Percentiles rank a stretch among this genome's conserved stretches.
Evolutionary conservation across 2,888 invertebrate genomes (phyloP).

Genomic region (Apodemia duryi): DNA sequence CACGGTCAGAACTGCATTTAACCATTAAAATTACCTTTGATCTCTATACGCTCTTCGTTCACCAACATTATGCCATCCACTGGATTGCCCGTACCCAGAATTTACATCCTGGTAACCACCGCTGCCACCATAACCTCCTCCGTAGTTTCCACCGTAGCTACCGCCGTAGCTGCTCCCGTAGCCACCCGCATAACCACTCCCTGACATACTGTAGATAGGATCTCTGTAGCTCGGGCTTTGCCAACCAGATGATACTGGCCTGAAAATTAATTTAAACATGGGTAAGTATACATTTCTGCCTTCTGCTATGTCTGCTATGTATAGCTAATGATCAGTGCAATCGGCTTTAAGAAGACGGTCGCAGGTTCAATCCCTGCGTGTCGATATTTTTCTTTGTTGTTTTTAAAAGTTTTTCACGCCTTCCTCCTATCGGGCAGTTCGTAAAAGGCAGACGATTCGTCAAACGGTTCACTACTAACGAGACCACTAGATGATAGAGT

Average conservation of each 20-base stretch:
- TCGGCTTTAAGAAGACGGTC: too few species aligned
- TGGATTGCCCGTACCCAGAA: constrained; percentile 40
- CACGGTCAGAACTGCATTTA: too few species aligned
- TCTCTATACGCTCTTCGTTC: constrained; percentile 67
- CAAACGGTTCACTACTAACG: too few species aligned
- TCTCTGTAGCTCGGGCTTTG: constrained; percentile 44
- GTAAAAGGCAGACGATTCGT: too few species aligned
- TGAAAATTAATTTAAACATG: constrained; percentile 31
- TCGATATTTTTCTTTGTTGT: too few species aligned
- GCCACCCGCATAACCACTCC: constrained; percentile 20
- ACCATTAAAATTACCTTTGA: constrained; percentile 47
- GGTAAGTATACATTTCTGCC: too few species aligned
- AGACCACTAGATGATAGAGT: too few species aligned
- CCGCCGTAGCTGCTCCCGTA: constrained; percentile 21
- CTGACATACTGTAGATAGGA: constrained; percentile 35
- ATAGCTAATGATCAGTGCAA: too few species aligned
- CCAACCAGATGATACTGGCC: constrained; percentile 53
- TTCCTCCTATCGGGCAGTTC: too few species aligned
- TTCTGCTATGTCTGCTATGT: too few species aligned
- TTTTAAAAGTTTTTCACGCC: too few species aligned
- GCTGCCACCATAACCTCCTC: neutral
- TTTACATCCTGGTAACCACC: constrained; percentile 34
- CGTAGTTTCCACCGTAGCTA: constrained; percentile 35
- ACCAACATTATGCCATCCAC: constrained; percentile 65
- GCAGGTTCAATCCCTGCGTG: too few species aligned